phyloP scores from a whole-genome alignment of 2,797 vertebrate genomes.

The Pterois miles region DNA sequence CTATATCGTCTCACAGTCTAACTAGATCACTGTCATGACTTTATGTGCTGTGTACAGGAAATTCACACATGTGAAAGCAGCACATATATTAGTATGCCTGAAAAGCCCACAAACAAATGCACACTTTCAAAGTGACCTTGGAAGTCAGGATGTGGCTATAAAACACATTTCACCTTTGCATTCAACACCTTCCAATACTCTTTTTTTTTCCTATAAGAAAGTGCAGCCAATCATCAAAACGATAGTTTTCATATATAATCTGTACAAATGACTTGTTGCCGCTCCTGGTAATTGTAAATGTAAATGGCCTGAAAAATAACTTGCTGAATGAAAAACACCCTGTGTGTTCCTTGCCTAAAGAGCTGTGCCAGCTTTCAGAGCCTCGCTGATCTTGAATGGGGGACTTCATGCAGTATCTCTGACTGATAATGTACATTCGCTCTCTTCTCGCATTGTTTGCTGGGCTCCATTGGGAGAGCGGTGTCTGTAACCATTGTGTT shows the following conservation, averaged over 20 bases:
- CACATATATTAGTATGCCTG: slow-evolving; percentile 18
- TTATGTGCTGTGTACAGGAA: slow-evolving; percentile 7
- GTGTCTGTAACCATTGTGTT: slow-evolving; percentile 71
- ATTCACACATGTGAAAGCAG: slow-evolving; percentile 22
- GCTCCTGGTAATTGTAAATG: slow-evolving; percentile 48
- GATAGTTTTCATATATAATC: slow-evolving; percentile 40
- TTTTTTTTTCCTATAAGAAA: neutral
- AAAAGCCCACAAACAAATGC: neutral
- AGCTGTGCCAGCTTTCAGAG: slow-evolving; percentile 32
- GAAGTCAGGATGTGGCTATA: slow-evolving; percentile 9
- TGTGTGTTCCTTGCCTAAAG: slow-evolving; percentile 27
- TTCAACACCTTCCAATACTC: neutral
- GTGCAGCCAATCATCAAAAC: neutral
- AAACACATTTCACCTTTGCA: slow-evolving; percentile 12
- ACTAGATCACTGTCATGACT: slow-evolving; percentile 27
- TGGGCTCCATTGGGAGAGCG: slow-evolving; percentile 53
- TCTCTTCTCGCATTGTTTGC: slow-evolving; percentile 67
- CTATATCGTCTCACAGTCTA: slow-evolving; percentile 6
- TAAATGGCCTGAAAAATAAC: slow-evolving; percentile 62
- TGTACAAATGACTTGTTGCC: slow-evolving; percentile 56
- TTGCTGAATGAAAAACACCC: slow-evolving; percentile 22
- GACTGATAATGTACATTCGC: slow-evolving; percentile 58
- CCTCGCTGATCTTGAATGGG: slow-evolving; percentile 46
- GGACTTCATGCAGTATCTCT: slow-evolving; percentile 57
- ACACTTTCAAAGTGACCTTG: slow-evolving; percentile 40